phyloP scores from a whole-genome alignment of 2,113 vertebrate genomes.

The Typhlomys cinereus region DNA sequence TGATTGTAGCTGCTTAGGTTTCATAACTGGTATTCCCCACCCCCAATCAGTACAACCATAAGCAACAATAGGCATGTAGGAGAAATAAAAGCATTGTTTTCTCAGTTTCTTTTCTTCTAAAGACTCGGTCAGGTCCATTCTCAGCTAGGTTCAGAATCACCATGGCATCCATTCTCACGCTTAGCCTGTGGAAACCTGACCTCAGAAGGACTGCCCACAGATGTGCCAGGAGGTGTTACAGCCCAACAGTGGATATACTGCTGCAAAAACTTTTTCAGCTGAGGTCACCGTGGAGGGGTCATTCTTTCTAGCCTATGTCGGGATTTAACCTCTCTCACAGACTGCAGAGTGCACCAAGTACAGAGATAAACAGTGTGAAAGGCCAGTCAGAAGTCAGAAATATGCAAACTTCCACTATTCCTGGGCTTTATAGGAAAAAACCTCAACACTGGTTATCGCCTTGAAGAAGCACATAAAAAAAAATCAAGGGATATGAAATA shows the following conservation, averaged over 20 bases:
- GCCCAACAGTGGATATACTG: neutral
- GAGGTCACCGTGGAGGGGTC: neutral
- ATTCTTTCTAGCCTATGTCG: neutral
- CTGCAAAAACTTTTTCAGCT: neutral
- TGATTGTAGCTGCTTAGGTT: neutral
- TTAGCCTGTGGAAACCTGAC: neutral
- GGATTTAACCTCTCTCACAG: neutral
- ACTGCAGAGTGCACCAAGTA: neutral
- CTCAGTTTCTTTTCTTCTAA: neutral
- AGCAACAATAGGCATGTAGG: neutral
- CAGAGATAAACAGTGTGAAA: neutral
- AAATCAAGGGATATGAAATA: neutral
- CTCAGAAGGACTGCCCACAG: neutral
- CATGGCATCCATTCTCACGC: neutral
- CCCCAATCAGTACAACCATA: neutral
- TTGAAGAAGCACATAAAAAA: neutral
- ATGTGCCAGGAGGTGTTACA: neutral
- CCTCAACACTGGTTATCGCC: neutral
- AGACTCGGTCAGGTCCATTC: neutral
- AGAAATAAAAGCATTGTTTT: neutral
- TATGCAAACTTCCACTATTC: neutral
- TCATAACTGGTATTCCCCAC: neutral
- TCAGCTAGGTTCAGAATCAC: neutral
- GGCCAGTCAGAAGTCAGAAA: no score
- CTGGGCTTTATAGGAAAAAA: neutral